phyloP scores from a whole-genome alignment of 2,113 vertebrate species.

The Spea bombifrons region DNA sequence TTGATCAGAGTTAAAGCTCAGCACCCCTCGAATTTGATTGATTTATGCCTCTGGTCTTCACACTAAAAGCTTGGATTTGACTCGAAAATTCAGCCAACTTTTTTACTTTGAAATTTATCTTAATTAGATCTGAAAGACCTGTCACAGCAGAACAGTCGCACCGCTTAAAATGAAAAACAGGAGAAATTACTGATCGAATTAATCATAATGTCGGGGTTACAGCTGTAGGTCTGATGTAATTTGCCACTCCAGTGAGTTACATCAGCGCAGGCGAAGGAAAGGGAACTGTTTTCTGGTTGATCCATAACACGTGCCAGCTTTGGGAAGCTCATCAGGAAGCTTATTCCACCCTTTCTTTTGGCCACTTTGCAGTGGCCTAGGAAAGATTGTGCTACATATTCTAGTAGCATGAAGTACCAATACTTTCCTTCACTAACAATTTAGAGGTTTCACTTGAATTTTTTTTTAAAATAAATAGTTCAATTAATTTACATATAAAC shows the following conservation, averaged over 20 bases:
- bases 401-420: slow-evolving; percentile 47
- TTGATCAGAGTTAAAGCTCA: slow-evolving; percentile 78
- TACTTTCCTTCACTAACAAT: slow-evolving; percentile 42
- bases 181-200: slow-evolving; percentile 99
- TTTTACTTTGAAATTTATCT: slow-evolving; percentile 99
- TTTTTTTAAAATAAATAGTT: too few relatives aligned
- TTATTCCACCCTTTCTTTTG: slow-evolving; percentile 72
- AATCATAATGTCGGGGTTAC: slow-evolving; percentile 99
- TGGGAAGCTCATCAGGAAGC: slow-evolving; percentile 74
- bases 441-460: neutral
- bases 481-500: too few relatives aligned
- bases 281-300: slow-evolving; percentile 84
- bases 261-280: slow-evolving; percentile 84
- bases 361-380: slow-evolving; percentile 63
- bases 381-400: slow-evolving; percentile 23
- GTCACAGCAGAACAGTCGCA: slow-evolving; percentile 99
- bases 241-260: slow-evolving; percentile 99
- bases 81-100: slow-evolving; percentile 89
- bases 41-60: slow-evolving; percentile 91
- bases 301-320: slow-evolving; percentile 85
- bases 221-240: slow-evolving; percentile 99
- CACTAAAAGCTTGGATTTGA: slow-evolving; percentile 91
- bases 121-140: slow-evolving; percentile 99
- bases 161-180: slow-evolving; percentile 99
- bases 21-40: slow-evolving; percentile 89